Evolutionary conservation across 2,113 vertebrate genomes (phyloP), one percentile per base, ranked within the genome.

Genomic region (Nerophis lumbriciformis): DNA sequence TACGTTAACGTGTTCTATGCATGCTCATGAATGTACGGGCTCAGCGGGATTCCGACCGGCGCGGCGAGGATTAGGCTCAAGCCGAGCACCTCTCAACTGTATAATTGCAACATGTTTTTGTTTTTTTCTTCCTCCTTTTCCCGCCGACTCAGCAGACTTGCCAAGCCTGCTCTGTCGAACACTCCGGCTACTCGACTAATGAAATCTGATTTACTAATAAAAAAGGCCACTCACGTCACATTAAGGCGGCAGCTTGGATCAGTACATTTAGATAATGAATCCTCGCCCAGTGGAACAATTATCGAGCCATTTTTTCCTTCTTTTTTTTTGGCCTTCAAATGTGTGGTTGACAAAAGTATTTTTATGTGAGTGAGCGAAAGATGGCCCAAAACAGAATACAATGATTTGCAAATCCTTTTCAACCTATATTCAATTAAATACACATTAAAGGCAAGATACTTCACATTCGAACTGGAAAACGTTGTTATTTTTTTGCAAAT

Each of bases 221-320:
- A 80, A 28, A 82, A 54, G 61, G 72, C 76, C 70, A 56, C 71
- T 79, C 67, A 57, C 68, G 61, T 44, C 59, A 52, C 75, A 61
- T 72, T 82, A 72, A 83, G 77, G 66, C 69, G 73, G 59, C 75
- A 76, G 67, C 69, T 79, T 69, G 71, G 62, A 60, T 59, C 53
- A 59, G 61, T 72, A 75, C 74, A 77, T 84, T 86, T 80, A 73
- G 51, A 61, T 80, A 80, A 86, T 78, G 65, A 77, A 75, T 83
- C 53, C 61, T 52, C 51, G 36, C 44, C 44, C 49, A 73, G 39
- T 56, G 14, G 10, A 56, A 63, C 61, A 50, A 63, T 59, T 53
- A 11, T 7, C 50, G 44, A 55, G 11, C 14, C 3, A 1, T 45
- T 16, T 0, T 5, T 42, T 56, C 3, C 6, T 12, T 57, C 8